Percentiles rank a stretch among this genome's conserved stretches.
phyloP scores from a whole-genome alignment of 1,140 invertebrate genomes.

The Brachionus sp. region DNA sequence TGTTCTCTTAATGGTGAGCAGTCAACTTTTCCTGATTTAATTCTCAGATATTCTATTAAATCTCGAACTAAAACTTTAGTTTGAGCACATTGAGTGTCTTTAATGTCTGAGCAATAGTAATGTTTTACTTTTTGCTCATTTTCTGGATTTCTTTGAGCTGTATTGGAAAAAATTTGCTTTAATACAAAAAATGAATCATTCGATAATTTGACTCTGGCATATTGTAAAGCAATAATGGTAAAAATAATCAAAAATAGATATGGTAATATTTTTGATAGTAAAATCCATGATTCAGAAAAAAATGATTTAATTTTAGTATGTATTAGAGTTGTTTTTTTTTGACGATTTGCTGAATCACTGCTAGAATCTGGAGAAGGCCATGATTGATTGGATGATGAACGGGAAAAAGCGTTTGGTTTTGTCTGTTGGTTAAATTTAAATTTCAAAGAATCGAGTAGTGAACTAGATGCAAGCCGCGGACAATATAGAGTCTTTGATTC shows the following conservation, averaged over 20 bases:
- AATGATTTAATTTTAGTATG: background rate
- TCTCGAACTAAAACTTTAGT: conserved; percentile 21
- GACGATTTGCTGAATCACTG: background rate
- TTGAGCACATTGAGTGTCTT: conserved; percentile 23
- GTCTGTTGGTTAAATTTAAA: background rate
- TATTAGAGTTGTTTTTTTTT: background rate
- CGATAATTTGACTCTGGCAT: background rate
- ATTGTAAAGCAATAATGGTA: conserved; percentile 28
- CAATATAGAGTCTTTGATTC: conserved; percentile 7
- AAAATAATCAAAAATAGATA: conserved; percentile 15
- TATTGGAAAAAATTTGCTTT: background rate
- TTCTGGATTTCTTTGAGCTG: background rate
- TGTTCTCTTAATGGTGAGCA: background rate
- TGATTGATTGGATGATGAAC: background rate
- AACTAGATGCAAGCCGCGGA: background rate
- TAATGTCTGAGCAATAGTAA: conserved; percentile 24
- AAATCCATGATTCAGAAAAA: background rate
- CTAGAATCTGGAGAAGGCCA: background rate
- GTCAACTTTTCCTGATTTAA: conserved; percentile 26
- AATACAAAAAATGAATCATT: background rate
- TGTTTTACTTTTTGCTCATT: background rate
- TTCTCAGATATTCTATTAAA: conserved; percentile 23
- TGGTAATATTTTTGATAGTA: conserved; percentile 18
- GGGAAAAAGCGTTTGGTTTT: background rate
- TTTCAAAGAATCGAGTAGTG: background rate